phyloP scores from a whole-genome alignment of 2,113 vertebrate genomes.

The Marmota flaviventris region DNA sequence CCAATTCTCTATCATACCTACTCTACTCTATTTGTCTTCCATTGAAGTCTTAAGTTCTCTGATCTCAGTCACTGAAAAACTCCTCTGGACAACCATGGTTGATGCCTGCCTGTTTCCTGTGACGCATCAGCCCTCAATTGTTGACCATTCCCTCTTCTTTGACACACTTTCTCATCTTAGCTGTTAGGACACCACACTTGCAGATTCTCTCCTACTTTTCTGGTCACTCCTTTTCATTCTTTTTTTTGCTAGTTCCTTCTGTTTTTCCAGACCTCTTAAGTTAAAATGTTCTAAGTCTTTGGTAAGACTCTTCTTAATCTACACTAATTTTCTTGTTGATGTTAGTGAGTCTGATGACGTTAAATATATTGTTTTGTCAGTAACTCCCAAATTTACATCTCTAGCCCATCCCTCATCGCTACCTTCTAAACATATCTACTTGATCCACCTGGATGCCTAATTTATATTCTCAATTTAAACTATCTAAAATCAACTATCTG shows the following conservation, averaged over 20 bases:
- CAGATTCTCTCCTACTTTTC: not conserved
- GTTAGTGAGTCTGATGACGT: not conserved
- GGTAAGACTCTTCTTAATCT: not conserved
- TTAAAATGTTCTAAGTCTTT: not conserved
- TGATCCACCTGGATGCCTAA: not conserved
- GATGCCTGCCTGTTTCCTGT: not conserved
- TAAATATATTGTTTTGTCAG: not conserved
- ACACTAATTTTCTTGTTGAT: not conserved
- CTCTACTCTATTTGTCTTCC: not conserved
- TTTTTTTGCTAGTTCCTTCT: not conserved
- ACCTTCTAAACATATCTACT: not conserved
- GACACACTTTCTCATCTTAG: not conserved
- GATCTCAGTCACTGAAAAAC: not conserved
- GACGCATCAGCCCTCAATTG: not conserved
- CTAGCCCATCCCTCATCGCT: too few species aligned
- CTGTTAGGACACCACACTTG: too few species aligned
- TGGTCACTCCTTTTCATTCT: not conserved
- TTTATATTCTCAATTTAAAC: not conserved
- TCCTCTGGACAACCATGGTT: not conserved
- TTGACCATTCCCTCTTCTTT: not conserved
- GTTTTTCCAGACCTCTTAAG: not conserved
- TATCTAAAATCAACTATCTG: not conserved
- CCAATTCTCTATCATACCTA: not conserved
- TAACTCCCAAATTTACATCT: not conserved
- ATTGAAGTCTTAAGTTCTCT: not conserved